Percentiles rank a stretch among this genome's conserved stretches.
phyloP scores from a whole-genome alignment of 1,140 invertebrate genomes.

The Trichonephila inaurata region DNA sequence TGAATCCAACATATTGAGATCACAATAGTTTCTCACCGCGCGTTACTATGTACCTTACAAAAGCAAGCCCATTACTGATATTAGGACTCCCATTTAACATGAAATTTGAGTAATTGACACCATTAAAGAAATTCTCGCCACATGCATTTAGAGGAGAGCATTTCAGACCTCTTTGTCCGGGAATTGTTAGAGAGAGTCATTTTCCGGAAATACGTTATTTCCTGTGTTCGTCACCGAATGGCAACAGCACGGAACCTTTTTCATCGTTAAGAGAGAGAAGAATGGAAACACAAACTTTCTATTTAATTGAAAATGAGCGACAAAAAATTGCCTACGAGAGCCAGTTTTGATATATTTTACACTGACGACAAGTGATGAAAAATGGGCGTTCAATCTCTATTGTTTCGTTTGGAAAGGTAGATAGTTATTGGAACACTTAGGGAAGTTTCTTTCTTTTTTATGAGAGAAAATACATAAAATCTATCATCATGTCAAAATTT shows the following conservation, averaged over 20 bases:
- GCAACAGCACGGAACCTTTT: slow-evolving; percentile 16
- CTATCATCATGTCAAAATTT: too few relatives aligned
- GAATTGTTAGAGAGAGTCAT: slow-evolving; percentile 13
- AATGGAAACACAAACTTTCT: slow-evolving; percentile 47
- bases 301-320: slow-evolving; percentile 62
- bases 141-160: slow-evolving; percentile 44
- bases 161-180: not conserved
- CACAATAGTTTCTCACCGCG: not conserved
- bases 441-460: too few relatives aligned
- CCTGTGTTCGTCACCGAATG: not conserved
- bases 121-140: slow-evolving; percentile 34
- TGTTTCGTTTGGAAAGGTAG: not conserved
- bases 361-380: not conserved
- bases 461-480: too few relatives aligned
- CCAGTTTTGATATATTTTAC: slow-evolving; percentile 11
- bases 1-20: not conserved
- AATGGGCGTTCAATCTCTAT: not conserved
- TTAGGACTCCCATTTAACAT: not conserved
- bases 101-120: slow-evolving; percentile 50
- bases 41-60: not conserved
- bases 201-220: slow-evolving; percentile 25
- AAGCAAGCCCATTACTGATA: slow-evolving; percentile 18
- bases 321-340: slow-evolving; percentile 2
- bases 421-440: too few relatives aligned
- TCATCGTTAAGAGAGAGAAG: slow-evolving; percentile 17